Evolutionary conservation across 2,888 invertebrate genomes (phyloP).

Genomic region (Elmis aenea): DNA sequence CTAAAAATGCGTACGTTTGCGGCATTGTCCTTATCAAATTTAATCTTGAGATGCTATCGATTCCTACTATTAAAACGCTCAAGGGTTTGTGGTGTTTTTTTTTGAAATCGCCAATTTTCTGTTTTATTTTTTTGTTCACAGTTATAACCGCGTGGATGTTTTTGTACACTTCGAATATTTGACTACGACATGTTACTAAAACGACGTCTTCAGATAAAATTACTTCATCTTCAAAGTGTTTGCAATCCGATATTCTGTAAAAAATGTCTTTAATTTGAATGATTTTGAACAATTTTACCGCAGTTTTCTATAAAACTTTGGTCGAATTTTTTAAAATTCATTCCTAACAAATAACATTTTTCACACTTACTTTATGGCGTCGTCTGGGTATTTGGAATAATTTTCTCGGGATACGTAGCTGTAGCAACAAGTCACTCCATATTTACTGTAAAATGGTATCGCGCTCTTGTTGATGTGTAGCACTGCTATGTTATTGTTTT

Average conservation of each 20-base stretch:
- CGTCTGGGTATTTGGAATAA: conserved; percentile 16
- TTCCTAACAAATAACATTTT: no score
- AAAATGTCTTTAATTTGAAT: no score
- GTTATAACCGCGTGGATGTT: conserved; percentile 52
- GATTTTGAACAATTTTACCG: no score
- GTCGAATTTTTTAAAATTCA: no score
- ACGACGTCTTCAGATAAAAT: conserved; percentile 9
- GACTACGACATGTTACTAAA: conserved; percentile 7
- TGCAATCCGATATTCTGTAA: conserved; percentile 17
- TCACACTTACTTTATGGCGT: no score
- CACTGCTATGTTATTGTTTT: conserved; percentile 23
- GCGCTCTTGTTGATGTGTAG: conserved; percentile 26
- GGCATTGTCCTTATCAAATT: conserved; percentile 75
- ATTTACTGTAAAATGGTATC: conserved; percentile 17
- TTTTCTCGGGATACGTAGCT: conserved; percentile 31
- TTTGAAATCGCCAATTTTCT: conserved; percentile 30
- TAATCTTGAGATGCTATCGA: conserved; percentile 79
- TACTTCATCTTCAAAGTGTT: conserved; percentile 10
- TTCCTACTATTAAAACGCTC: conserved; percentile 73
- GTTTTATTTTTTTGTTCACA: conserved; percentile 47
- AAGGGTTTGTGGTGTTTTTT: conserved; percentile 40
- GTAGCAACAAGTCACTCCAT: conserved; percentile 33
- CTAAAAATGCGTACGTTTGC: conserved; percentile 61
- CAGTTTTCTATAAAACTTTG: no score
- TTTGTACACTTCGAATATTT: conserved; percentile 38